These are phyloP conservation scores for Argyra leucocephala DNA, from an alignment of 2,888 invertebrate species.

Conservation along the genomic window DNA sequence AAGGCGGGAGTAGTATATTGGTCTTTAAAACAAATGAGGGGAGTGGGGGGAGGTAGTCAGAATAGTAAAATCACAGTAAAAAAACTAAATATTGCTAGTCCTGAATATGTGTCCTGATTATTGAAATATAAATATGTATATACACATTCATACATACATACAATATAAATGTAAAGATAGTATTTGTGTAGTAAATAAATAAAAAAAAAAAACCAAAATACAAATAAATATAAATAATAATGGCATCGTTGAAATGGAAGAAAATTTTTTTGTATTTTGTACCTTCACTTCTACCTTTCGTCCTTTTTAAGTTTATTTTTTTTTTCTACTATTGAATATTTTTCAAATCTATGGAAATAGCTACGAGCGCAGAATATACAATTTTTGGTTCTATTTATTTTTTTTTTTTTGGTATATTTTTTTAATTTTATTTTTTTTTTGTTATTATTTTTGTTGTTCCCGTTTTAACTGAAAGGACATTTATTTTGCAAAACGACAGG, in stretches of 20 bases:
- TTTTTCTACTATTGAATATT: background rate
- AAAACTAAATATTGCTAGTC: no score
- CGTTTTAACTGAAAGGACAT: background rate
- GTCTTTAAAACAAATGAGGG: no score
- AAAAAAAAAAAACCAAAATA: no score
- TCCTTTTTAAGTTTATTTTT: background rate
- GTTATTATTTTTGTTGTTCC: background rate
- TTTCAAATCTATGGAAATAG: background rate
- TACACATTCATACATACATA: no score
- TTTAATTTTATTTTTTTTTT: background rate
- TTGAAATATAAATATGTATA: no score
- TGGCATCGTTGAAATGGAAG: background rate
- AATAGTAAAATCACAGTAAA: no score
- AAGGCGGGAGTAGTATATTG: no score
- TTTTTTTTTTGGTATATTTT: background rate
- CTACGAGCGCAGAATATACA: background rate
- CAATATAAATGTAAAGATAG: no score
- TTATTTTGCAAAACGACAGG: background rate
- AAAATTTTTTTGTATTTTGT: background rate
- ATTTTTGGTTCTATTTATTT: background rate
- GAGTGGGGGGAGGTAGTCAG: no score
- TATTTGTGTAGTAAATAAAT: no score
- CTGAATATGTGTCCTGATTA: no score
- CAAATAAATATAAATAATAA: background rate
- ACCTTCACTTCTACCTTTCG: background rate